Evolutionary conservation across 2,888 invertebrate genomes (phyloP).

Genomic region (Tetropium fuscum): DNA sequence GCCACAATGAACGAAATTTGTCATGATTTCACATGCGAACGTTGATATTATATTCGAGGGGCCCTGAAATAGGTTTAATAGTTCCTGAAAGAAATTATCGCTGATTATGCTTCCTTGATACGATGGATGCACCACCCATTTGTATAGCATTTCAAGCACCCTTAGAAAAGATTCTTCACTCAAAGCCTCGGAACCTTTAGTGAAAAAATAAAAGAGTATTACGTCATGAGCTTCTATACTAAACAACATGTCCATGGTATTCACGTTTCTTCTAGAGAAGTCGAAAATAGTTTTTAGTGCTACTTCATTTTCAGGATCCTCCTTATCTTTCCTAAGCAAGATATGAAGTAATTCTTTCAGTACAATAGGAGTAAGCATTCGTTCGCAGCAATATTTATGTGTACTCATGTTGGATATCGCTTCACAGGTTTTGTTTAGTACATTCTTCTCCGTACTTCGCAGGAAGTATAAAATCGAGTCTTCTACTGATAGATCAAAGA

Average conservation of each 20-base stretch:
- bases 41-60: slow-evolving; percentile 36
- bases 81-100: slow-evolving; percentile 40
- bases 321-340: slow-evolving; percentile 44
- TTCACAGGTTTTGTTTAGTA: slow-evolving; percentile 52
- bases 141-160: slow-evolving; percentile 49
- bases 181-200: slow-evolving; percentile 39
- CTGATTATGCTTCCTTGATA: slow-evolving; percentile 44
- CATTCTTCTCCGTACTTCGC: slow-evolving; percentile 47
- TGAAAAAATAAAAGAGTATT: slow-evolving; percentile 49
- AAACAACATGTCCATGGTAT: slow-evolving; percentile 48
- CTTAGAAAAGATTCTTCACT: slow-evolving; percentile 43
- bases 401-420: slow-evolving; percentile 54
- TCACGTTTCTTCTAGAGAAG: slow-evolving; percentile 48
- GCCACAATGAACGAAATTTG: slow-evolving; percentile 36
- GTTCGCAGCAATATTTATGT: slow-evolving; percentile 57
- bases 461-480: slow-evolving; percentile 53
- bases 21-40: slow-evolving; percentile 48
- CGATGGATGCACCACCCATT: slow-evolving; percentile 43
- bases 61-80: slow-evolving; percentile 39
- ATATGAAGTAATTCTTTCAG: slow-evolving; percentile 48
- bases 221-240: slow-evolving; percentile 41
- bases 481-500: slow-evolving; percentile 56
- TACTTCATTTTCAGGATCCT: slow-evolving; percentile 51
- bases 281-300: slow-evolving; percentile 52
- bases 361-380: slow-evolving; percentile 53